Evolutionary conservation across 2,888 invertebrate genomes (phyloP), one percentile per base, ranked within the genome.

Genomic region (Thelaira solivaga): DNA sequence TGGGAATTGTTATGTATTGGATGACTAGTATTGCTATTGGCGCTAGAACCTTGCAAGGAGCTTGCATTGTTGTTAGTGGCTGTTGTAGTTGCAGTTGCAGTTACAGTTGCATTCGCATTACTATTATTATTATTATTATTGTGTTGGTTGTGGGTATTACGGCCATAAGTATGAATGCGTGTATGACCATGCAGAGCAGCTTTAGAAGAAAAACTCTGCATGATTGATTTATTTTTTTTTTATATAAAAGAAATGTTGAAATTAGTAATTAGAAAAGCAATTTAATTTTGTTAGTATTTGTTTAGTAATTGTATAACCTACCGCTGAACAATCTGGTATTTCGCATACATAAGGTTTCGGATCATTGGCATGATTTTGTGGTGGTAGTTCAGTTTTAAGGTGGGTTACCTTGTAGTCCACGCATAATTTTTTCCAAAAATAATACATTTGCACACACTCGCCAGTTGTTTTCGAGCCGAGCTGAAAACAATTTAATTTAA

Each of bases 371-470:
- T 74, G 79, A 79, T 65, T 77, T 62, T 43, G 82, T 79, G 76
- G 68, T 80, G 73, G 72, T 31, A 61, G 82, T 81, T 88, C 92
- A 83, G 93, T 92, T 84, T 94, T 91, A 76, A 93, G 89, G 83
- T 94, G 92, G 81, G 94, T 90, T 67, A 93, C 92, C 89, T 95
- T 95, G 90, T 97, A 96, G 89, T 98, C 97, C 82, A 95, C 94
- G 85, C 97, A 97, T 31, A 97, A 93, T 89, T 98, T 98, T 91
- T 99, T 99, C 99, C 99, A 99, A 86, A 98, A 93, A 90, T 99
- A 99, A 90, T 99, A 99, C 91, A 99, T 98, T 90, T 98, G 97
- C 85, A 98, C 93, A 91, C 99, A 99, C 89, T 97, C 97, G 85
- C 96, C 96, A 43, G 94, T 92, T 81, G 94, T 92, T 91, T 98